Base-by-base conservation (phyloP, 2,113 vertebrate species). In the Piprites chloris region DNA sequence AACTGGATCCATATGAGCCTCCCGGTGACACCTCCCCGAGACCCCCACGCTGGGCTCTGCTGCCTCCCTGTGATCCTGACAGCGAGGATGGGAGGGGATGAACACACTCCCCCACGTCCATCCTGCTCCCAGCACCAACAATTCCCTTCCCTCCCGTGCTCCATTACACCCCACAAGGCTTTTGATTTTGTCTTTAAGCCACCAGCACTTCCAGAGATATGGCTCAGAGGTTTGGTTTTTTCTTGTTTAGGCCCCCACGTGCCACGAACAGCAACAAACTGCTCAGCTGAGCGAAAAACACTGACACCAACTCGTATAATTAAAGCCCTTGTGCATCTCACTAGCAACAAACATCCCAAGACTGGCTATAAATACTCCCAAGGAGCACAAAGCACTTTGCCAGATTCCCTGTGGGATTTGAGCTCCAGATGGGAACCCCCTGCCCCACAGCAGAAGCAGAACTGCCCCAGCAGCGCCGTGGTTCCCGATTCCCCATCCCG, bases 1-100 rank as follows among this genome's bases (percentile, higher is more conserved):
- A 97, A 98, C 80, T 3, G 4, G 72, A 96, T 93, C 96, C 97
- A 97, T 92, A 95, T 97, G 97, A 73, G 75, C 53, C 52, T 67
- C 52, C 59, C 6, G 2, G 50, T n/a, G 1, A 17, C 42, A 16
- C 47, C 2, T 21, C 87, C 92, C 52, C 1, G 0, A 62, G 55
- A n/a, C 33, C 33, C 55, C 55, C 13, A 12, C 0, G 5, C 67
- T 4, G 6, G 1, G 26, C 56, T 55, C 35, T 13, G 35, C 63
- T 35, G 16, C 73, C 53, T 49, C 66, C 17, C 0, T 7, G 10
- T 7, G 0, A 11, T 56, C 39, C 86, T 52, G 50, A 27, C 50
- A 16, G 49, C 49, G 14, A 50, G 50, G 26, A 27, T 16, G 14
- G 50, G 26, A 37, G 55, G 6, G 2, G 14, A 42, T 15, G 56